phyloP scores from a whole-genome alignment of 2,113 vertebrate genomes.

The Myanophis thanlyinensis region DNA sequence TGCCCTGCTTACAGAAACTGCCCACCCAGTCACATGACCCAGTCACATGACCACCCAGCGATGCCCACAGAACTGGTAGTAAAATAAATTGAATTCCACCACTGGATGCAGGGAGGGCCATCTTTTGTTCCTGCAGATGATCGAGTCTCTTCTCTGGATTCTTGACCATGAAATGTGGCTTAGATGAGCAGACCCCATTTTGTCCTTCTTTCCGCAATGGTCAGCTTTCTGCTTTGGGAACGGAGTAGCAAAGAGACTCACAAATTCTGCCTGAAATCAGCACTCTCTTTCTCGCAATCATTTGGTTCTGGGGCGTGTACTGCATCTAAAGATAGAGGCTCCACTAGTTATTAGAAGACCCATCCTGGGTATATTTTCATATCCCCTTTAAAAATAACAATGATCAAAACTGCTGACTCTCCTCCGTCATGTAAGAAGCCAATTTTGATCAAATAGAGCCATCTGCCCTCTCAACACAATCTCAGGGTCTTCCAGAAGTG shows the following conservation, averaged over 20 bases:
- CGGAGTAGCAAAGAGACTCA: neutral
- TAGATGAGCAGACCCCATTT: neutral
- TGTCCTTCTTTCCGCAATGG: neutral
- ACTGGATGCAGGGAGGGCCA: neutral
- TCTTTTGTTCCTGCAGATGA: neutral
- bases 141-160: neutral
- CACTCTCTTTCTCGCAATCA: too few relatives aligned
- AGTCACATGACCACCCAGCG: too few relatives aligned
- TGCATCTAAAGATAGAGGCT: neutral
- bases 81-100: too few relatives aligned
- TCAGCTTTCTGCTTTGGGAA: neutral
- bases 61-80: too few relatives aligned
- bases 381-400: neutral
- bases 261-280: neutral
- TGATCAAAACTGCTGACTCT: neutral
- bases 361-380: neutral
- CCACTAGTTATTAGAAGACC: neutral
- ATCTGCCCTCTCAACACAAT: neutral
- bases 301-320: neutral
- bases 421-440: neutral
- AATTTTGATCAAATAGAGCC: too few relatives aligned
- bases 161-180: neutral
- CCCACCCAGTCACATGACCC: too few relatives aligned
- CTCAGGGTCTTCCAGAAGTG: too few relatives aligned
- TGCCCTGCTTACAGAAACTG: too few relatives aligned